Conservation (phyloP, 92 coral and sea anemone genomes). For the Plumapathes pennacea region DNA sequence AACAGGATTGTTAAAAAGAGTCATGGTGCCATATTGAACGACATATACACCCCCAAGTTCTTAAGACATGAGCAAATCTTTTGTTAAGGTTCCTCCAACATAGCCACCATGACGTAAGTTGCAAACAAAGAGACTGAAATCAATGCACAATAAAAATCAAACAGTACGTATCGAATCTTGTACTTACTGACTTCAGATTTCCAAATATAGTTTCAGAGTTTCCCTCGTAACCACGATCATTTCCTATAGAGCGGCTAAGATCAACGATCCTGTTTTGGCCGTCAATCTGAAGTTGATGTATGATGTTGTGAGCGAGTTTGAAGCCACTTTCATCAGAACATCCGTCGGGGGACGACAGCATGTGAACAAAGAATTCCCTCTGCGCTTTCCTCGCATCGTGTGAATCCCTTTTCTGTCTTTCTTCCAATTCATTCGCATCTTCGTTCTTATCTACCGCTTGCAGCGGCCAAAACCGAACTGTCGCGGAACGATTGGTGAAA, state of each 20-base stretch:
- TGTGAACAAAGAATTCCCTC: constrained; percentile 16
- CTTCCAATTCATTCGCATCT: constrained; percentile 31
- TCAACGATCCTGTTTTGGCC: constrained; percentile 17
- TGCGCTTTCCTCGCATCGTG: constrained; percentile 3
- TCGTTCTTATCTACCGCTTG: constrained; percentile 81
- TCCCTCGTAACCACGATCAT: constrained; percentile 43
- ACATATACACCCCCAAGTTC: too few relatives aligned
- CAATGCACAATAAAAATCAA: too few relatives aligned
- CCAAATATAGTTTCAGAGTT: constrained; percentile 24
- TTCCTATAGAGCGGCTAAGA: constrained; percentile 27
- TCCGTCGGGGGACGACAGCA: too few relatives aligned
- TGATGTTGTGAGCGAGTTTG: constrained; percentile 43
- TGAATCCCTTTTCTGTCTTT: constrained; percentile 4
- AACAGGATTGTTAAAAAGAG: too few relatives aligned
- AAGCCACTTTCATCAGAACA: constrained; percentile 38
- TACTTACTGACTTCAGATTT: constrained; percentile 71
- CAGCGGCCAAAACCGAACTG: constrained; percentile 78
- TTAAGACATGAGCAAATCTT: too few relatives aligned
- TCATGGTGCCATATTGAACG: too few relatives aligned
- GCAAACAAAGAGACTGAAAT: too few relatives aligned
- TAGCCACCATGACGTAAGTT: too few relatives aligned
- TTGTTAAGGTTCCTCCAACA: too few relatives aligned
- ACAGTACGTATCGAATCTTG: too few relatives aligned
- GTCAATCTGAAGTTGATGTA: constrained; percentile 22
- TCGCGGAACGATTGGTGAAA: too few relatives aligned